phyloP scores from a whole-genome alignment of 1,140 invertebrate species.

The Neodiprion virginianus region DNA sequence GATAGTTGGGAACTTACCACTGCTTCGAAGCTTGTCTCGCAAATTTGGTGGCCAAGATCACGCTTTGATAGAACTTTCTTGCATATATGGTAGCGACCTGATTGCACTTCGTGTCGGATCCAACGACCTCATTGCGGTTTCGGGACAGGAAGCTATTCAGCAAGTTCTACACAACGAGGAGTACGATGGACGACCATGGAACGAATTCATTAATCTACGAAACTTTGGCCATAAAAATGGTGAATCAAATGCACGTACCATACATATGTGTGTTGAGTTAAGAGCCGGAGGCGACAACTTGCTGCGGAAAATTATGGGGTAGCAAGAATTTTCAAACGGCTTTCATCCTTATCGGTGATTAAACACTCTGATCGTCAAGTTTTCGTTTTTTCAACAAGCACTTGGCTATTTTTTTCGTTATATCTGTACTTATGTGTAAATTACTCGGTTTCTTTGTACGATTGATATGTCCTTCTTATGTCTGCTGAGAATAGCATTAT shows the following conservation, averaged over 20 bases:
- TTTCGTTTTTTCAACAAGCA: too few species aligned
- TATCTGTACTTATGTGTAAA: conserved; percentile 1
- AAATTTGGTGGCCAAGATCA: conserved; percentile 69
- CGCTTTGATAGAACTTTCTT: conserved; percentile 66
- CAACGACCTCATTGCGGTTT: conserved; percentile 69
- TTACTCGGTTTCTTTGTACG: neutral
- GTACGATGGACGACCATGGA: conserved; percentile 76
- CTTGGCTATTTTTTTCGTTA: too few species aligned
- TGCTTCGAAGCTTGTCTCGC: conserved; percentile 63
- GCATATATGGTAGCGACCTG: conserved; percentile 68
- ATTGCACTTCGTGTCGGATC: conserved; percentile 72
- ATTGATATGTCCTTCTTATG: neutral
- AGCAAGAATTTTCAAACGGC: conserved; percentile 12
- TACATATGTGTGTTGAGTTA: too few species aligned
- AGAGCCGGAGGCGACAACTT: conserved; percentile 17
- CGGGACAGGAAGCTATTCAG: conserved; percentile 64
- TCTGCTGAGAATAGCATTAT: neutral
- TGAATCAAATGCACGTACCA: conserved; percentile 34
- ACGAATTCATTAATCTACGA: conserved; percentile 73
- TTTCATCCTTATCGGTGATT: neutral
- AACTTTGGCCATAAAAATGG: conserved; percentile 73
- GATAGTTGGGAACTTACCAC: conserved; percentile 68
- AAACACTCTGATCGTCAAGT: too few species aligned
- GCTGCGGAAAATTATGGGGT: neutral
- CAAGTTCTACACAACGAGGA: conserved; percentile 70